Conservation (phyloP, 2,888 invertebrate species). For the Drosophila quinaria region DNA sequence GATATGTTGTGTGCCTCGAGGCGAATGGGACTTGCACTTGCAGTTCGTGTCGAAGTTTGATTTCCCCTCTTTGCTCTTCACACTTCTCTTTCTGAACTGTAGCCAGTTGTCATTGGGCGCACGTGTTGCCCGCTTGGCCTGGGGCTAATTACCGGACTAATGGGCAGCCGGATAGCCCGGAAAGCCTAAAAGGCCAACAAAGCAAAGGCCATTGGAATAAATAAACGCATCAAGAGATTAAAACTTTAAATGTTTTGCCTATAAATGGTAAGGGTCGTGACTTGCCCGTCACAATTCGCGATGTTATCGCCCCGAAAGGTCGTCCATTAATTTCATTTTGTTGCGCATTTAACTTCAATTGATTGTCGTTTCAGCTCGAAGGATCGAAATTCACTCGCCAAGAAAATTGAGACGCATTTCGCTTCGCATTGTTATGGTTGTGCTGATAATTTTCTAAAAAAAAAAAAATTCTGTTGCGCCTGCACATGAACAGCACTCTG, state of each 20-base stretch:
- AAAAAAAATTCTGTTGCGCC: conserved; percentile 54
- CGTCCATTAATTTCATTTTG: conserved; percentile 59
- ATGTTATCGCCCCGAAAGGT: conserved; percentile 34
- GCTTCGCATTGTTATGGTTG: conserved; percentile 11
- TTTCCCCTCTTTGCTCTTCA: background rate
- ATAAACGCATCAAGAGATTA: conserved; percentile 59
- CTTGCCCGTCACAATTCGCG: conserved; percentile 1
- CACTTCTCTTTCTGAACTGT: background rate
- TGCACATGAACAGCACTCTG: conserved; percentile 37
- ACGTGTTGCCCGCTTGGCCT: conserved; percentile 51
- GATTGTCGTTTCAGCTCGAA: conserved; percentile 46
- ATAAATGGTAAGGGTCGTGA: conserved; percentile 34
- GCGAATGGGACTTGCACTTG: conserved; percentile 45
- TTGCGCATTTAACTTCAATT: conserved; percentile 51
- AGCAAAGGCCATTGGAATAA: conserved; percentile 36
- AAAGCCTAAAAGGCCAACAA: conserved; percentile 25
- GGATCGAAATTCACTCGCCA: conserved; percentile 24
- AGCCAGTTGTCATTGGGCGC: conserved; percentile 51
- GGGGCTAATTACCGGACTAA: conserved; percentile 55
- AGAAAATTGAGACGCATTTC: conserved; percentile 30
- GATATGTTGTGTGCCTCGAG: conserved; percentile 40
- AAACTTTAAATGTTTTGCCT: conserved; percentile 60
- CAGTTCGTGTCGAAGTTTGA: conserved; percentile 20
- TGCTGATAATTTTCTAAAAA: conserved; percentile 64
- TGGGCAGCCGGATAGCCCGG: conserved; percentile 23